These are phyloP conservation scores for Mormyrus proboscirostris DNA, from an alignment of 2,797 vertebrate species.

Conservation along the genomic window DNA sequence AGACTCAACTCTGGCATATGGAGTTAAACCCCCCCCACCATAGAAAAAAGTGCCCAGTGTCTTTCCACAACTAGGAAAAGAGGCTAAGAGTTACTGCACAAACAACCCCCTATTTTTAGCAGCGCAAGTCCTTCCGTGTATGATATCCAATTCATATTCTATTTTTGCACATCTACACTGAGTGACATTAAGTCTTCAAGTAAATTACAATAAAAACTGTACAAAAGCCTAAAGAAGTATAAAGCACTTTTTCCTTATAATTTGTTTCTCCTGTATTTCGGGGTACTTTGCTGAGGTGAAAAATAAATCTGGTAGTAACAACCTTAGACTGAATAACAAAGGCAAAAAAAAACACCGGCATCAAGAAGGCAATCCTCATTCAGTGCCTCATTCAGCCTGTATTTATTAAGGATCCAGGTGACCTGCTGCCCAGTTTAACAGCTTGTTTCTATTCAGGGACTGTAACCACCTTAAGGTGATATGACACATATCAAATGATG, in stretches of 20 bases:
- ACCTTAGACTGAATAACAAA: background rate
- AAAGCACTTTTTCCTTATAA: background rate
- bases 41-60: background rate
- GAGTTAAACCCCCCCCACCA: background rate
- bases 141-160: background rate
- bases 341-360: background rate
- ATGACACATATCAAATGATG: conserved; percentile 2
- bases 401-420: background rate
- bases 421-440: background rate
- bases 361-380: background rate
- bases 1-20: background rate
- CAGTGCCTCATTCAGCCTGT: background rate
- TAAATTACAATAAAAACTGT: background rate
- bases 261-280: background rate
- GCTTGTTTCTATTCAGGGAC: conserved; percentile 4
- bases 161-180: conserved; percentile 3
- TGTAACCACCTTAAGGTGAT: conserved; percentile 6
- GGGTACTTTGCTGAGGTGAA: background rate
- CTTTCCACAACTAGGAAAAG: conserved; percentile 1
- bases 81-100: conserved; percentile 5
- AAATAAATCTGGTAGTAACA: background rate
- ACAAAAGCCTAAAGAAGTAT: background rate
- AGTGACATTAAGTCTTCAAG: background rate
- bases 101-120: background rate
- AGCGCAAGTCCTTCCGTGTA: background rate